A percentile compares a stretch with the other conserved stretches of the same genome.
Evolutionary conservation across 2,113 vertebrate genomes (phyloP).

Genomic region (Bos indicus): DNA sequence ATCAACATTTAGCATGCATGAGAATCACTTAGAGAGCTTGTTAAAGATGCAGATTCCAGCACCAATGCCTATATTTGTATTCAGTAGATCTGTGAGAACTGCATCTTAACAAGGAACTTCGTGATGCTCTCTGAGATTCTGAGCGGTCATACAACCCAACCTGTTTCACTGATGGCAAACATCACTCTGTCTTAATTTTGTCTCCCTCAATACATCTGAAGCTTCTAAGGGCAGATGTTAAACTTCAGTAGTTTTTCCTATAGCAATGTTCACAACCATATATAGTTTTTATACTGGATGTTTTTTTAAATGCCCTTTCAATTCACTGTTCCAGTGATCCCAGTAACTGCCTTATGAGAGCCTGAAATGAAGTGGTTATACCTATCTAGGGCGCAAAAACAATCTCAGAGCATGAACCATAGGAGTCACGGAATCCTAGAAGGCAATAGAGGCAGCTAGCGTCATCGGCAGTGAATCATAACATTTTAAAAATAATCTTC

Average conservation of each 20-base stretch:
- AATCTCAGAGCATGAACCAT: neutral
- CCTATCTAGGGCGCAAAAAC: neutral
- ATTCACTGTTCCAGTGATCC: neutral
- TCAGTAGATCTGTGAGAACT: neutral
- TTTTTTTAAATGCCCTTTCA: neutral
- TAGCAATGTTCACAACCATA: neutral
- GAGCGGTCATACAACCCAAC: neutral
- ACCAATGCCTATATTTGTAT: neutral
- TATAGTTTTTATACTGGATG: neutral
- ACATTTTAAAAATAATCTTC: constrained; percentile 40
- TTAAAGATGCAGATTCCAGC: constrained; percentile 30
- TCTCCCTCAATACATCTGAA: constrained; percentile 12
- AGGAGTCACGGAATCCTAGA: neutral
- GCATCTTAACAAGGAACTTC: constrained; percentile 9
- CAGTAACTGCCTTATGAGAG: neutral
- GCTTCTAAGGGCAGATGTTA: neutral
- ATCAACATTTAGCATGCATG: neutral
- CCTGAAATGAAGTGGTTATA: constrained; percentile 16
- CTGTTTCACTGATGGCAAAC: constrained; percentile 8
- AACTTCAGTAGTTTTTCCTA: neutral
- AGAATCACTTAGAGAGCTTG: constrained; percentile 32
- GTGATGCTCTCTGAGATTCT: constrained; percentile 32
- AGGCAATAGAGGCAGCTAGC: neutral
- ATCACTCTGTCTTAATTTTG: constrained; percentile 21
- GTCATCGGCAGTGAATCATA: neutral